phyloP scores from a whole-genome alignment of 2,113 vertebrate species.

The Myotis davidii region DNA sequence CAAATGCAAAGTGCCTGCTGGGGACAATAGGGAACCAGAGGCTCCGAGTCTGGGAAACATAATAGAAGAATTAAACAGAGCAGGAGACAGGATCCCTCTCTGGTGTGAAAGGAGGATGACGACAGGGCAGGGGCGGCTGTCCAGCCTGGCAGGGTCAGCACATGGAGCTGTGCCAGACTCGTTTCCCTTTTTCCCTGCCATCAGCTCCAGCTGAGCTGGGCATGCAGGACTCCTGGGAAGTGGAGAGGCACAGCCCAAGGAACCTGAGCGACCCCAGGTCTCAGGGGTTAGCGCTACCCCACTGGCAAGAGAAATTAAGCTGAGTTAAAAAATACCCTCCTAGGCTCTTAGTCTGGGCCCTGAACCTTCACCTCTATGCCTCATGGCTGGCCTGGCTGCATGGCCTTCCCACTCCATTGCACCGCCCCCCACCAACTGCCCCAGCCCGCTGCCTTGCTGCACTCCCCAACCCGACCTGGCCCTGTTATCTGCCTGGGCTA shows the following conservation, averaged over 20 bases:
- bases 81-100: conserved; percentile 68
- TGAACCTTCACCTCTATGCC: neutral
- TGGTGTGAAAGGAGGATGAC: conserved; percentile 80
- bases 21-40: conserved; percentile 78
- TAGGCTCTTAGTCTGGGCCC: neutral
- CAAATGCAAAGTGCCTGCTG: conserved; percentile 41
- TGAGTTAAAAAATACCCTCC: conserved; percentile 62
- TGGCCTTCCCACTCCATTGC: neutral
- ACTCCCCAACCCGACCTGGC: neutral
- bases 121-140: conserved; percentile 53
- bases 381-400: neutral
- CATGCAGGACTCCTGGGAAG: conserved; percentile 20
- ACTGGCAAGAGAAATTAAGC: conserved; percentile 57
- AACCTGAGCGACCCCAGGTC: conserved; percentile 54
- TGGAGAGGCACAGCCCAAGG: conserved; percentile 34
- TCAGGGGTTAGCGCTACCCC: conserved; percentile 27
- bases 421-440: neutral
- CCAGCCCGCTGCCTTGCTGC: neutral
- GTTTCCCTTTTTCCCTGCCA: conserved; percentile 28
- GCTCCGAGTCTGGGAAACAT: conserved; percentile 62
- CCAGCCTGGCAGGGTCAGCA: conserved; percentile 49
- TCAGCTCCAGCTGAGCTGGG: neutral
- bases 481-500: neutral
- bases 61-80: conserved; percentile 81
- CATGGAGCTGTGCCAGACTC: conserved; percentile 64